A percentile compares a stretch with the other conserved stretches of the same genome.
Evolutionary conservation across 2,797 vertebrate species (phyloP).

Genomic region (Avahi laniger): DNA sequence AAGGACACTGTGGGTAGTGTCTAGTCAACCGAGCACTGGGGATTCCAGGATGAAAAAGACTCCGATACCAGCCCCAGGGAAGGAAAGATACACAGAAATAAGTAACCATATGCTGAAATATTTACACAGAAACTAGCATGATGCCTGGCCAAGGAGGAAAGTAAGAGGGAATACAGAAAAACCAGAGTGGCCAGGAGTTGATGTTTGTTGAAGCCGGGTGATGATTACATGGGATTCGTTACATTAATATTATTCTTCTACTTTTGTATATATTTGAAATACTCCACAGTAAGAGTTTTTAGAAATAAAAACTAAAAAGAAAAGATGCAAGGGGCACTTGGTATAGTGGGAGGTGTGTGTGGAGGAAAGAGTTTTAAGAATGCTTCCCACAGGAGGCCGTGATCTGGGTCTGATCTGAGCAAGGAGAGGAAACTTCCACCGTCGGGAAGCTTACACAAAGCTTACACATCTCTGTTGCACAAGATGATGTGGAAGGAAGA

Average conservation of each 20-base stretch:
- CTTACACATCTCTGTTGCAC: background rate
- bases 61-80: background rate
- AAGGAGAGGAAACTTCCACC: background rate
- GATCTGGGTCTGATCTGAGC: background rate
- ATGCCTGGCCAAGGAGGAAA: background rate
- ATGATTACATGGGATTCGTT: background rate
- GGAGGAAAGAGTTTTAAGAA: background rate
- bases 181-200: background rate
- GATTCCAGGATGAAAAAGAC: background rate
- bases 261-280: background rate
- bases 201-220: background rate
- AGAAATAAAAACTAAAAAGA: background rate
- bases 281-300: background rate
- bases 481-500: background rate
- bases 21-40: background rate
- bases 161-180: background rate
- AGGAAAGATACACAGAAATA: background rate
- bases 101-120: background rate
- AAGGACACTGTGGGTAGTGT: background rate
- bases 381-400: background rate
- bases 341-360: rapidly evolving
- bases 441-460: background rate
- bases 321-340: background rate
- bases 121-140: background rate
- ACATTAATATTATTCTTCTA: background rate